A percentile compares a stretch with the other conserved stretches of the same genome.
Conservation (phyloP, 1,140 invertebrate species). For the Leguminivora glycinivorella region DNA sequence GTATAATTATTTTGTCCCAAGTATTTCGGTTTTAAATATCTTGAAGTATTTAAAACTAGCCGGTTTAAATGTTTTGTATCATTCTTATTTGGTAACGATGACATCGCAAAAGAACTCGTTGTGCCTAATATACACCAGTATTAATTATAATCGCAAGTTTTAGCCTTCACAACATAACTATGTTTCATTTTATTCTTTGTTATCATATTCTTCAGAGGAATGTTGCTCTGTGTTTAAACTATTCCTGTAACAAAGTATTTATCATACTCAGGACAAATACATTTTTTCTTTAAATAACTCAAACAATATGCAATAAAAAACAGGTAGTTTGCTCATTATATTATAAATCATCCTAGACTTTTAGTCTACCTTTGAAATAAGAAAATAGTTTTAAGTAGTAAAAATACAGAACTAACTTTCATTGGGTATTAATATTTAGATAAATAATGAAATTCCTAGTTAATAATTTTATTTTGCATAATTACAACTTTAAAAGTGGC, state of each 20-base stretch:
- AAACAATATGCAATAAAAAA: no score
- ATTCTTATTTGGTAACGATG: constrained; percentile 15
- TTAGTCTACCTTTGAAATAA: no score
- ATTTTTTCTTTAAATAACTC: no score
- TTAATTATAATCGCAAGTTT: not conserved
- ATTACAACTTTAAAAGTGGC: no score
- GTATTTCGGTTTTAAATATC: not conserved
- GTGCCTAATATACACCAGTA: not conserved
- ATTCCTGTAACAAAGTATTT: not conserved
- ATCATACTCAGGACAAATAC: no score
- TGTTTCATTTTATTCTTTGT: constrained; percentile 22
- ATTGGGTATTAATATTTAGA: no score
- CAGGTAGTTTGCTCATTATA: no score
- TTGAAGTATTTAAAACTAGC: not conserved
- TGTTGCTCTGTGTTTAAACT: not conserved
- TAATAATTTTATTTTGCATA: no score
- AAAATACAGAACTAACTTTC: no score
- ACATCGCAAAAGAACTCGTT: not conserved
- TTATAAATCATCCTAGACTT: no score
- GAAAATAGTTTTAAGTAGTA: no score
- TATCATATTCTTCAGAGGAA: not conserved
- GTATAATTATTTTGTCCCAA: not conserved
- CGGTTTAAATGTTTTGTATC: constrained; percentile 8
- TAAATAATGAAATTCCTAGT: no score
- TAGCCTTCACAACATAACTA: not conserved